Conservation (phyloP, 2,113 vertebrate species). For the Macrotus californicus region DNA sequence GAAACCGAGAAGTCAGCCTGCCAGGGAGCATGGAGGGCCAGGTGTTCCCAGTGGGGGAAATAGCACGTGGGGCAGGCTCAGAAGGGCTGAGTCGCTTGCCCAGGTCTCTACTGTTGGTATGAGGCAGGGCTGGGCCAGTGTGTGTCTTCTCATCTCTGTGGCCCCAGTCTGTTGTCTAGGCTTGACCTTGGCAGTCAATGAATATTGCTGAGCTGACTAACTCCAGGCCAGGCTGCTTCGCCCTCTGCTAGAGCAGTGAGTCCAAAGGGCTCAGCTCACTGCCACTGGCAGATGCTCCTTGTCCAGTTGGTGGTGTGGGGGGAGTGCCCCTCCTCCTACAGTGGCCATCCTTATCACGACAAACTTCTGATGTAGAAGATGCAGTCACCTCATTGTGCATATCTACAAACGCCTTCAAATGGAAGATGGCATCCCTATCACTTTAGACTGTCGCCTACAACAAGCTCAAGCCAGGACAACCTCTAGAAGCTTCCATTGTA, state of each 20-base stretch:
- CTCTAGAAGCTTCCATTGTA: neutral
- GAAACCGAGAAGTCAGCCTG: neutral
- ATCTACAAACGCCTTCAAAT: neutral
- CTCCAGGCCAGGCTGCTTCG: neutral
- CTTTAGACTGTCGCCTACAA: neutral
- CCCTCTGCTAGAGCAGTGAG: neutral
- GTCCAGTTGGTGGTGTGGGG: neutral
- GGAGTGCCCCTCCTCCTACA: neutral
- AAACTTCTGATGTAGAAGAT: neutral
- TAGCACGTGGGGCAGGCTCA: fast-evolving
- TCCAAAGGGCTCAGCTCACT: neutral
- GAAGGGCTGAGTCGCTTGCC: neutral
- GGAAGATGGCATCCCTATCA: neutral
- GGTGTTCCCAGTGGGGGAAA: neutral
- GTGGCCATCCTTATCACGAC: neutral
- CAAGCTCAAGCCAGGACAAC: neutral
- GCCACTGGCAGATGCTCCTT: neutral
- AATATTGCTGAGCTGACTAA: neutral
- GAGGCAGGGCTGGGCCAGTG: too few relatives aligned
- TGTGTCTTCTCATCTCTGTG: neutral
- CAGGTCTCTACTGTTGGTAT: neutral
- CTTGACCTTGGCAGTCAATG: neutral
- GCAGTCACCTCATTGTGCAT: too few relatives aligned
- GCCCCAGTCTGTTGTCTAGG: fast-evolving
- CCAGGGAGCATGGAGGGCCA: fast-evolving